Base-by-base conservation (phyloP, 2,888 invertebrate species). In the Frankliniella intonsa region DNA sequence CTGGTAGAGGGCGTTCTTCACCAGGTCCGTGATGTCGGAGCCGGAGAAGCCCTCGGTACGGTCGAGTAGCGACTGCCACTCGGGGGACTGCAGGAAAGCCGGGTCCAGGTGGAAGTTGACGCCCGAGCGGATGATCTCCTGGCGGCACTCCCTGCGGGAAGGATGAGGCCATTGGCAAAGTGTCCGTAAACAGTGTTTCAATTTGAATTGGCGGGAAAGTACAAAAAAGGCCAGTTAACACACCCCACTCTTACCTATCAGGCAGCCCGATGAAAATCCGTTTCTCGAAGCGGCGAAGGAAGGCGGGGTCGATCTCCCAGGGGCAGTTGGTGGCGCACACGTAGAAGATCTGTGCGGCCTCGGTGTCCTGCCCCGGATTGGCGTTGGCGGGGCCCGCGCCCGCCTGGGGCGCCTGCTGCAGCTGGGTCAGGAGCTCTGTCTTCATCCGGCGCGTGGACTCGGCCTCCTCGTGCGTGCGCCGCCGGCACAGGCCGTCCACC, bases 41-140 rank as follows among this genome's bases (percentile, higher is more conserved):
- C 97, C 98, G 3, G 98, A 98, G 90, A 99, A 99, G 7, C 98
- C 97, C 85, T 97, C 97, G 0, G 98, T 98, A 82, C 85, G 85
- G 50, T 88, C 85, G 12, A 89, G 85, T 50, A 91, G 85, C 11
- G 85, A 80, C 5, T 86, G 84, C 89, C 89, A 90, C n/a, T 88
- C 87, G 5, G 85, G 83, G 8, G 85, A 85, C 8, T 84, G 84
- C 81, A 88, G 80, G 3, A 83, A 76, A 8, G 86, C 83, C 5
- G 82, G 82, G 51, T 85, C 85, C 55, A 12, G 5, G 22, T 19
- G 69, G 69, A 22, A 22, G 69, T 22, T 69, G 25, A 25, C 62
- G 62, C 62, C 62, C 17, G 62, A 85, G 81, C 86, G 85, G 83
- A 88, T 85, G 81, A 88, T 85, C 82, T 83, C 82, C 80, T 82